Conservation (phyloP, 2,113 vertebrate species). For the Cervus canadensis region DNA sequence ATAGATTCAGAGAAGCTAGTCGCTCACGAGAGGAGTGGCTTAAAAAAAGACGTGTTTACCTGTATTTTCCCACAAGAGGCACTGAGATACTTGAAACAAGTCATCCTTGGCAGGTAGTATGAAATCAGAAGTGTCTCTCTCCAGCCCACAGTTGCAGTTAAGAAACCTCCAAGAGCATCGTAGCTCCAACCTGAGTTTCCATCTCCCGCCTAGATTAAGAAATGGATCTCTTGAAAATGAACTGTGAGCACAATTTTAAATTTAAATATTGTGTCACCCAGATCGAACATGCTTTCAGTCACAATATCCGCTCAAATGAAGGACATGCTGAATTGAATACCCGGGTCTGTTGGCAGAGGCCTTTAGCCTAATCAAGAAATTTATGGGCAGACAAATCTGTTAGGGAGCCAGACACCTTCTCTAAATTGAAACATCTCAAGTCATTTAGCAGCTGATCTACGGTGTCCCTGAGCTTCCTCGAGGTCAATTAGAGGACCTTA, state of each 20-base stretch:
- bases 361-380: constrained; percentile 47
- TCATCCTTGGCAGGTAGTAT: neutral
- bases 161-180: neutral
- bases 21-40: neutral
- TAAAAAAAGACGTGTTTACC: neutral
- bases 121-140: neutral
- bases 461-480: neutral
- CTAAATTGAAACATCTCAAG: constrained; percentile 38
- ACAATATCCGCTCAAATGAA: neutral
- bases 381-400: constrained; percentile 44
- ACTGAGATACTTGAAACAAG: neutral
- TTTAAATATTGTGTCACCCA: constrained; percentile 57
- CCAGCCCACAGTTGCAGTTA: neutral
- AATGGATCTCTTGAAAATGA: constrained; percentile 23
- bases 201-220: neutral
- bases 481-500: constrained; percentile 52
- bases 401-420: constrained; percentile 28
- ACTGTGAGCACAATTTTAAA: constrained; percentile 25
- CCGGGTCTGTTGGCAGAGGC: neutral
- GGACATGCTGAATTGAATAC: neutral
- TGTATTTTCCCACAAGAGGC: neutral
- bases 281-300: neutral
- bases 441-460: constrained; percentile 35
- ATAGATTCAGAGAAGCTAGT: neutral
- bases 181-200: neutral